These are phyloP conservation scores for Theropithecus gelada DNA, from an alignment of 2,113 vertebrate species.

Conservation along the genomic window DNA sequence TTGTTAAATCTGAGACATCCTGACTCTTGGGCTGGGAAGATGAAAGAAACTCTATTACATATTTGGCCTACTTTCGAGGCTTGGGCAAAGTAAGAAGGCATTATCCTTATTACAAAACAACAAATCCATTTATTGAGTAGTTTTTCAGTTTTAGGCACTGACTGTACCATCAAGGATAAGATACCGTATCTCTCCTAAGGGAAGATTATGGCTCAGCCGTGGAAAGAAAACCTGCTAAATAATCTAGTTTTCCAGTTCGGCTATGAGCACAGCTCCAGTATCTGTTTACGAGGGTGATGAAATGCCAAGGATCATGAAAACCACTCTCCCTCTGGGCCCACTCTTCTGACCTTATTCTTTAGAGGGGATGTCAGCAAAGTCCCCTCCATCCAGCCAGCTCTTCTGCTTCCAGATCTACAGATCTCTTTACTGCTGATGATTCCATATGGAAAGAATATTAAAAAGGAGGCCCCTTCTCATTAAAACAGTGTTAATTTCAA, in stretches of 20 bases:
- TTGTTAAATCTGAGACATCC: conserved; percentile 80
- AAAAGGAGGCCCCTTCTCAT: not conserved
- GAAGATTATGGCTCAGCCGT: not conserved
- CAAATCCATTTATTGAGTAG: not conserved
- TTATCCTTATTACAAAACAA: not conserved
- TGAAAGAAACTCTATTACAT: conserved; percentile 34
- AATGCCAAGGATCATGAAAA: not conserved
- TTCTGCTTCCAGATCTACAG: not conserved
- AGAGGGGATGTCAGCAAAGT: not conserved
- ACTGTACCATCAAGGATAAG: not conserved
- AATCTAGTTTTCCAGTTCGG: not conserved
- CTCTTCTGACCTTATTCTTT: not conserved
- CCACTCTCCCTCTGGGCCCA: not conserved
- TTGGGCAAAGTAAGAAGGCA: not conserved
- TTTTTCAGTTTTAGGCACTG: not conserved
- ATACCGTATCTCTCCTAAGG: not conserved
- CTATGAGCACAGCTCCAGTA: not conserved
- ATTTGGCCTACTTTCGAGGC: not conserved
- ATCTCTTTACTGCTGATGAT: not conserved
- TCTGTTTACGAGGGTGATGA: not conserved
- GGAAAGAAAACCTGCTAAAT: conserved; percentile 34
- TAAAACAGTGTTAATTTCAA: conserved; percentile 10
- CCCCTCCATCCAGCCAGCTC: not conserved
- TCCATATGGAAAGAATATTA: not conserved
- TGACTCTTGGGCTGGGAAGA: conserved; percentile 75